phyloP scores from a whole-genome alignment of 2,113 vertebrate genomes.

The Crotalus viridis region DNA sequence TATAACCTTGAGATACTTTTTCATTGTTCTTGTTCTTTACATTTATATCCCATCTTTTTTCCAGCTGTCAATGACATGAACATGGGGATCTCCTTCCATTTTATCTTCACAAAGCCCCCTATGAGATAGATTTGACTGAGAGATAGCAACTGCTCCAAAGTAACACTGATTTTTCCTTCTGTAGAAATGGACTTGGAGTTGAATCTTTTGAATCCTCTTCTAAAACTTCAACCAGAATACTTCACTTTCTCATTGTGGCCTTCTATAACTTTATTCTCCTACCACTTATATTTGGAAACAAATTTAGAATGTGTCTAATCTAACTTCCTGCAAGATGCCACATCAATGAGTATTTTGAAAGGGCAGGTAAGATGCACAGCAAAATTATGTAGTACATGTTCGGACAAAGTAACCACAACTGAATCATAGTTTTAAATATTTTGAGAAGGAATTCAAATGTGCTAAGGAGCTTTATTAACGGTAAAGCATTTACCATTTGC shows the following conservation, averaged over 20 bases:
- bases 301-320: neutral
- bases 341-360: neutral
- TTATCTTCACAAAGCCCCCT: neutral
- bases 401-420: neutral
- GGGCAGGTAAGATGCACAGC: neutral
- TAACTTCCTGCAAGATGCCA: neutral
- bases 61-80: neutral
- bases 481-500: neutral
- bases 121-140: neutral
- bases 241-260: neutral
- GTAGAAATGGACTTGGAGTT: neutral
- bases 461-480: neutral
- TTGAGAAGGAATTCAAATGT: neutral
- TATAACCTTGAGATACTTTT: neutral
- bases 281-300: neutral
- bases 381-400: neutral
- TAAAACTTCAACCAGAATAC: neutral
- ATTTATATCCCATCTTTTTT: neutral
- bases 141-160: neutral
- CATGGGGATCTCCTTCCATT: neutral
- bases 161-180: neutral
- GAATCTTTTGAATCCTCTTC: neutral
- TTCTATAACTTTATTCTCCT: neutral
- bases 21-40: neutral
- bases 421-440: neutral